Percentiles rank a stretch among this genome's conserved stretches.
Conservation (phyloP, 2,888 invertebrate genomes). For the Drosophila yooni region DNA sequence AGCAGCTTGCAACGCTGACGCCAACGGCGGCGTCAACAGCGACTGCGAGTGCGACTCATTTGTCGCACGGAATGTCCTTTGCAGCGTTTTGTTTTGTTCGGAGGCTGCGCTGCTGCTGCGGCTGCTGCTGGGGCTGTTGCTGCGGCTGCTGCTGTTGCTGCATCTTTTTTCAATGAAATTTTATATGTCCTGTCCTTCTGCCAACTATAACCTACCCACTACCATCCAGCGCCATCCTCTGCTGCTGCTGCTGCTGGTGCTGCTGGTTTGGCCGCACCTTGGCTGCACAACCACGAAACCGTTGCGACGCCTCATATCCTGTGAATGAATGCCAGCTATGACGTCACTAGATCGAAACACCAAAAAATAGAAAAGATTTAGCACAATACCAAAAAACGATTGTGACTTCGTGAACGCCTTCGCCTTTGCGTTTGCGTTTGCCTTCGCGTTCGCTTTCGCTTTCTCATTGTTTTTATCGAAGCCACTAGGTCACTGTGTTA, state of each 20-base stretch:
- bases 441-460: constrained; percentile 42
- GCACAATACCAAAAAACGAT: neutral
- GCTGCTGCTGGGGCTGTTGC: neutral
- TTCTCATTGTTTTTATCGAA: constrained; percentile 20
- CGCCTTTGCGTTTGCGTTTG: neutral
- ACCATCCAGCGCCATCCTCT: neutral
- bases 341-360: constrained; percentile 69
- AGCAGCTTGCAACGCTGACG: constrained; percentile 61
- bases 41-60: constrained; percentile 9
- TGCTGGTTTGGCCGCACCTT: constrained; percentile 33
- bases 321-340: constrained; percentile 84
- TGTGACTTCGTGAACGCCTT: constrained; percentile 8
- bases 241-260: neutral
- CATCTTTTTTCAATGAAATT: constrained; percentile 69
- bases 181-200: constrained; percentile 33
- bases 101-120: constrained; percentile 9
- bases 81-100: constrained; percentile 35
- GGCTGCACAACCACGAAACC: constrained; percentile 17
- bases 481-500: constrained; percentile 85
- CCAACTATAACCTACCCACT: constrained; percentile 8
- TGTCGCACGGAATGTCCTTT: constrained; percentile 66
- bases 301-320: constrained; percentile 62
- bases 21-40: constrained; percentile 29
- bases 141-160: constrained; percentile 5
- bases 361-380: neutral